A percentile compares a stretch with the other conserved stretches of the same genome.
Conservation (phyloP, 2,113 vertebrate genomes). For the Melanocharis versteri region DNA sequence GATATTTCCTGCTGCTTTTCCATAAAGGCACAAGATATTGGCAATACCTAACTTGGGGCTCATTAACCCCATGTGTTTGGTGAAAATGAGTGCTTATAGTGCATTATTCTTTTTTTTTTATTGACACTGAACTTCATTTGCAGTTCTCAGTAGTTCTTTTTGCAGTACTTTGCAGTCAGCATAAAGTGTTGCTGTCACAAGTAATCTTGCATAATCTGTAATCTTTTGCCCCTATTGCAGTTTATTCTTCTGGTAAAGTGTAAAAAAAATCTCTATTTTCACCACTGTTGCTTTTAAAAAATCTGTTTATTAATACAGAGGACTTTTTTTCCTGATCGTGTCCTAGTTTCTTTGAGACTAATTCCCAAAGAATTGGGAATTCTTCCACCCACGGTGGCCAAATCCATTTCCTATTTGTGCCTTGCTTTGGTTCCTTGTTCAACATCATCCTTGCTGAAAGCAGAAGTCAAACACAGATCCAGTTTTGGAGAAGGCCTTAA, state of each 20-base stretch:
- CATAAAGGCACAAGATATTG: background rate
- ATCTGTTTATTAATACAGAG: background rate
- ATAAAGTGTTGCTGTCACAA: background rate
- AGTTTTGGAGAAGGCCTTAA: background rate
- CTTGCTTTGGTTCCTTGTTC: background rate
- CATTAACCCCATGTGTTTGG: background rate
- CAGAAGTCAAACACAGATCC: background rate
- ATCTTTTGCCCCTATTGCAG: background rate
- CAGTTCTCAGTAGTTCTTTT: background rate
- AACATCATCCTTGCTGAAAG: background rate
- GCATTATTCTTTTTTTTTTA: background rate
- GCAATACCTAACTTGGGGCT: background rate
- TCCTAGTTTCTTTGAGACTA: background rate
- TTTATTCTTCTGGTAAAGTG: background rate
- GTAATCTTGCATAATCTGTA: conserved; percentile 14
- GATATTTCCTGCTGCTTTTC: background rate
- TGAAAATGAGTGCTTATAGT: background rate
- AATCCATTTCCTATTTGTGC: background rate
- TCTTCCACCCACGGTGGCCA: background rate
- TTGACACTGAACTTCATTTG: background rate
- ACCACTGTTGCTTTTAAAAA: background rate
- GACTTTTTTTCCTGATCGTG: background rate
- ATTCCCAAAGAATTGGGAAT: background rate
- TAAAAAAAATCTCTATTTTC: background rate
- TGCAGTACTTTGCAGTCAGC: conserved; percentile 1